Percentiles rank a stretch among this genome's conserved stretches.
Conservation (phyloP, 2,888 invertebrate genomes). For the Drosophila colorata region DNA sequence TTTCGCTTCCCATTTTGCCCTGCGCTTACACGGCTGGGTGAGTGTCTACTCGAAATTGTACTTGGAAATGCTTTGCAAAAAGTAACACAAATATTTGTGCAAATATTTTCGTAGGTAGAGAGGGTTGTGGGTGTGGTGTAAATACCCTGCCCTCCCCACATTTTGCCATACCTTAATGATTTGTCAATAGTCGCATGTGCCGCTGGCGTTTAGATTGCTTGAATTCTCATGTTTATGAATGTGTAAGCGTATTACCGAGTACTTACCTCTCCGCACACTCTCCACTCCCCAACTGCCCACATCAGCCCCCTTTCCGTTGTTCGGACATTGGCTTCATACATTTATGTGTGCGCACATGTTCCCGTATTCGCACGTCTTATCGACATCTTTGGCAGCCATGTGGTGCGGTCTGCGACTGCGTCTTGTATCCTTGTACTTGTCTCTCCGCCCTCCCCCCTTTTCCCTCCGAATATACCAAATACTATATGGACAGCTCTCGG, state of each 20-base stretch:
- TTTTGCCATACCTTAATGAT: slow-evolving; percentile 57
- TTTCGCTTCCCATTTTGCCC: slow-evolving; percentile 6
- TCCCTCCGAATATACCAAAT: neutral
- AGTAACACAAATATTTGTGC: slow-evolving; percentile 61
- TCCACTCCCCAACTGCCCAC: neutral
- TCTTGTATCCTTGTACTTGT: slow-evolving; percentile 7
- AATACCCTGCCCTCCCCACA: slow-evolving; percentile 3
- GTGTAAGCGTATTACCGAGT: slow-evolving; percentile 52
- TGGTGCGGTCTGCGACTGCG: slow-evolving; percentile 18
- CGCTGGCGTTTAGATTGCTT: slow-evolving; percentile 51
- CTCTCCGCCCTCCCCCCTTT: neutral
- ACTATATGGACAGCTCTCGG: slow-evolving; percentile 36
- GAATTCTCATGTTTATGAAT: slow-evolving; percentile 55
- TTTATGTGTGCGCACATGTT: slow-evolving; percentile 36
- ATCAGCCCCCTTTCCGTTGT: neutral
- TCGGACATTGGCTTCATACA: slow-evolving; percentile 49
- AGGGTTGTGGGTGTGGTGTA: neutral
- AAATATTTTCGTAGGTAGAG: slow-evolving; percentile 28
- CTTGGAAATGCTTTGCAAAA: slow-evolving; percentile 39
- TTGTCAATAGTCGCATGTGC: slow-evolving; percentile 65
- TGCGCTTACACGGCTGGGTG: slow-evolving; percentile 30
- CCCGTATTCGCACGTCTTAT: slow-evolving; percentile 49
- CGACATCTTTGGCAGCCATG: slow-evolving; percentile 54
- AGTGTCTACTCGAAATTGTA: slow-evolving; percentile 39
- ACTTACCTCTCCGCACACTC: neutral